Base-by-base conservation (phyloP, 2,797 vertebrate genomes). In the Betta splendens region DNA sequence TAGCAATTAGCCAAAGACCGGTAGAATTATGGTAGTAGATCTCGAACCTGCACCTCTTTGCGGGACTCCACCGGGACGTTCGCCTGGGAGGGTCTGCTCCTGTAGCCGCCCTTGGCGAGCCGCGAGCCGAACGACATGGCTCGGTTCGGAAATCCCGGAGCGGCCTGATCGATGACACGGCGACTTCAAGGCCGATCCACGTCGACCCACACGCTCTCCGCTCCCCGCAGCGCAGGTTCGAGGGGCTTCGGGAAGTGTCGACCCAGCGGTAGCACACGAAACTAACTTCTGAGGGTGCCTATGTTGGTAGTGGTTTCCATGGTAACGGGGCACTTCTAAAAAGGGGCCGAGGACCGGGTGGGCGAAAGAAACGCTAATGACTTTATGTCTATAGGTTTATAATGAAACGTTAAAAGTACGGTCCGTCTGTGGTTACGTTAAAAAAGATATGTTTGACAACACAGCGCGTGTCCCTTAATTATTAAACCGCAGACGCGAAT, bases 251-350 rank as follows among this genome's bases (percentile, higher is more conserved):
- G n/a, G n/a, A 25, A 8, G 9, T 8, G 25, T 26, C 5, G 2
- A 28, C 26, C 8, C 7, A 28, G 7, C 26, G 26, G 4, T 5
- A 7, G 6, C 29, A 12, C 3, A 13, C 20, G 11, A 36, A 62
- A 32, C 46, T 26, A 36, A 5, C 50, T 18, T 39, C 54, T 13
- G 33, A 9, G 48, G 2, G 8, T 10, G 16, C n/a, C n/a, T 38
- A 3, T 77, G 87, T 87, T 90, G 93, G 91, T 80, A 45, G 68
- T 55, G 12, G 89, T 94, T 90, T 66, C 90, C 88, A 75, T 51
- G 87, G 90, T 60, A 64, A 92, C 78, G 36, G 12, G 38, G 22
- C 10, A 7, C 22, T 16, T 23, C 10, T 33, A 7, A 57, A 23
- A 21, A 21, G n/a, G 18, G 25, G 35, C 10, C 10, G 36, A 10